phyloP scores from a whole-genome alignment of 2,888 invertebrate species.

The Oligia latruncula region DNA sequence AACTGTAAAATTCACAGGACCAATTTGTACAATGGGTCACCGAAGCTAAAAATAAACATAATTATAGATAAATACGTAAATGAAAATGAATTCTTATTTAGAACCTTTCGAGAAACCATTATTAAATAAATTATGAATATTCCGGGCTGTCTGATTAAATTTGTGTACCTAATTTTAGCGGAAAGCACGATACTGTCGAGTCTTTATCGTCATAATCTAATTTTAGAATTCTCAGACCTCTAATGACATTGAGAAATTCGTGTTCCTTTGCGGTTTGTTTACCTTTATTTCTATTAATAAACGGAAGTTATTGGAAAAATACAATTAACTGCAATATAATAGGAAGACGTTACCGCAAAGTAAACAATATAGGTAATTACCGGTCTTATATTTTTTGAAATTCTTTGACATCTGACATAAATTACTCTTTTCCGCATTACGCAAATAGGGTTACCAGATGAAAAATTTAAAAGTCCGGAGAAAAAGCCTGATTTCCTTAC shows the following conservation, averaged over 20 bases:
- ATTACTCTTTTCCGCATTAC: not conserved
- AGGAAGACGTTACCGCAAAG: not conserved
- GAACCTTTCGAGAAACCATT: too few relatives aligned
- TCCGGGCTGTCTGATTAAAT: too few relatives aligned
- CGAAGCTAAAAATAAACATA: too few relatives aligned
- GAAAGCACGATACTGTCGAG: not conserved
- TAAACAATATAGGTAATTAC: not conserved
- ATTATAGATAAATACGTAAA: too few relatives aligned
- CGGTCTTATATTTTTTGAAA: not conserved
- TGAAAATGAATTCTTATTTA: too few relatives aligned
- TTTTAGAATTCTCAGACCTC: not conserved
- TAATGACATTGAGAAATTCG: conserved; percentile 4
- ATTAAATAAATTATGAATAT: too few relatives aligned
- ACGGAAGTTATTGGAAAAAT: conserved; percentile 1
- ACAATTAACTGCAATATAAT: conserved; percentile 8
- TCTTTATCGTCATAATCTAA: not conserved
- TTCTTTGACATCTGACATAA: conserved; percentile 19
- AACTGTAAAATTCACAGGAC: too few relatives aligned
- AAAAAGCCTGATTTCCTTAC: too few relatives aligned
- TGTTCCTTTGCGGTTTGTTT: conserved; percentile 14
- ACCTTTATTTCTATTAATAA: conserved; percentile 5
- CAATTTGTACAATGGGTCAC: too few relatives aligned
- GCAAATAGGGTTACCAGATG: too few relatives aligned
- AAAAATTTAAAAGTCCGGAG: too few relatives aligned
- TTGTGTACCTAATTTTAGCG: too few relatives aligned